Evolutionary conservation across 2,113 vertebrate genomes (phyloP).

Genomic region (Anseranas semipalmata): DNA sequence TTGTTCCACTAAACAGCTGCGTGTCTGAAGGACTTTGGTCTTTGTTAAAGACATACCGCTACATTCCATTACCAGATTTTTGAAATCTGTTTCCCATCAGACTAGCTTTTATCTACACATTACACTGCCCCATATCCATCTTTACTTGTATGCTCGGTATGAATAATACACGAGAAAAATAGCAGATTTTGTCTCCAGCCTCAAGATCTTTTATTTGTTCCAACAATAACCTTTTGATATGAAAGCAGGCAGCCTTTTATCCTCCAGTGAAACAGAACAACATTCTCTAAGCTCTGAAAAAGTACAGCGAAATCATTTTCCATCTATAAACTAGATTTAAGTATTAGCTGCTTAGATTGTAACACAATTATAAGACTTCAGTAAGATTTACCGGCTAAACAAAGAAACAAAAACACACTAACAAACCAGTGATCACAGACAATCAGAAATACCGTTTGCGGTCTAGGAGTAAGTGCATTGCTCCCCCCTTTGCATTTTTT

Average conservation of each 20-base stretch:
- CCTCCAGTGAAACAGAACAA: fast-evolving
- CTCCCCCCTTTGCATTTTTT: neutral
- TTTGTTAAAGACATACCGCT: neutral
- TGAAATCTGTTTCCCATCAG: neutral
- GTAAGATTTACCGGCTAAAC: neutral
- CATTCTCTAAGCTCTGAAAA: neutral
- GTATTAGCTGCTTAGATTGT: neutral
- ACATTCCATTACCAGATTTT: neutral
- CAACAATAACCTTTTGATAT: neutral
- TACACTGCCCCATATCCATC: neutral
- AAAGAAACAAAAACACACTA: neutral
- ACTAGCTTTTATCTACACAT: neutral
- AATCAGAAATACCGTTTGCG: neutral
- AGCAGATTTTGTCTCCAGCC: neutral
- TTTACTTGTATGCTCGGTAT: neutral
- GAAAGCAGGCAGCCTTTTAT: neutral
- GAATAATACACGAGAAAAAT: neutral
- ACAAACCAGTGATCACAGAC: neutral
- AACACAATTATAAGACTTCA: neutral
- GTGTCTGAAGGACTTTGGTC: neutral
- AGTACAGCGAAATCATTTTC: neutral
- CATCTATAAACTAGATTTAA: neutral
- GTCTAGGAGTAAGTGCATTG: neutral
- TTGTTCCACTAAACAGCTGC: neutral
- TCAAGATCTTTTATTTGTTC: neutral